These are phyloP conservation scores for Apoda limacodes DNA, from an alignment of 2,888 invertebrate genomes.

Conservation along the genomic window DNA sequence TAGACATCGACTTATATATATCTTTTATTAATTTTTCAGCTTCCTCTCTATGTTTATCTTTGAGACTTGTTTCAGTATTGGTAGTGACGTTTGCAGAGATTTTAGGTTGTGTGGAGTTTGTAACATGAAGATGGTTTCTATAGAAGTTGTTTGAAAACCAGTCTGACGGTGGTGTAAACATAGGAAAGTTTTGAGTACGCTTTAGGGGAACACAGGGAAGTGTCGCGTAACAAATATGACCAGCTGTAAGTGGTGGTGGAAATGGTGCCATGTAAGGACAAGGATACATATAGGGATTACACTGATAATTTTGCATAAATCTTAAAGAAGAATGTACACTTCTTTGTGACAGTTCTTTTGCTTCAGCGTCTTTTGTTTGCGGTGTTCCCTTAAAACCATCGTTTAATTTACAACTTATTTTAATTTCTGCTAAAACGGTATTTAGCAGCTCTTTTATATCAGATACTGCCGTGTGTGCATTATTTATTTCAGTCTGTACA, in stretches of 20 bases:
- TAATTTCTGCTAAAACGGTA: constrained; percentile 48
- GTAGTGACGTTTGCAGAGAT: constrained; percentile 30
- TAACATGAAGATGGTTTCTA: constrained; percentile 20
- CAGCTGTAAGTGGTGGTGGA: constrained; percentile 29
- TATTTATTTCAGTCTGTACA: constrained; percentile 23
- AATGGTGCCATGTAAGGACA: constrained; percentile 32
- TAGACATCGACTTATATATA: constrained; percentile 52
- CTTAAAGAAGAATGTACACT: constrained; percentile 33
- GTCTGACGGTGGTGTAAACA: constrained; percentile 35
- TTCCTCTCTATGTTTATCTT: constrained; percentile 30
- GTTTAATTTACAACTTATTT: constrained; percentile 32
- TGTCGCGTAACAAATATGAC: constrained; percentile 25
- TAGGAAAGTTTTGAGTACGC: constrained; percentile 40
- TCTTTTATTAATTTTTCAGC: constrained; percentile 51
- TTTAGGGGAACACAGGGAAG: constrained; percentile 26
- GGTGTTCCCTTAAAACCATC: constrained; percentile 21
- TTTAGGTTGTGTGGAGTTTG: constrained; percentile 14
- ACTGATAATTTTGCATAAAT: constrained; percentile 38
- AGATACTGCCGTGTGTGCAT: constrained; percentile 42
- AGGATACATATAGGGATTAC: constrained; percentile 36
- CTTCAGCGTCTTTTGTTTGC: constrained; percentile 42
- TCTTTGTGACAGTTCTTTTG: constrained; percentile 37
- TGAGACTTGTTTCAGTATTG: constrained; percentile 31
- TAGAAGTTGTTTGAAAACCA: constrained; percentile 32
- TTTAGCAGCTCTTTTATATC: constrained; percentile 53